These are phyloP conservation scores for Zygothrica quintamaculata DNA, from an alignment of 2,888 invertebrate genomes.

Conservation along the genomic window DNA sequence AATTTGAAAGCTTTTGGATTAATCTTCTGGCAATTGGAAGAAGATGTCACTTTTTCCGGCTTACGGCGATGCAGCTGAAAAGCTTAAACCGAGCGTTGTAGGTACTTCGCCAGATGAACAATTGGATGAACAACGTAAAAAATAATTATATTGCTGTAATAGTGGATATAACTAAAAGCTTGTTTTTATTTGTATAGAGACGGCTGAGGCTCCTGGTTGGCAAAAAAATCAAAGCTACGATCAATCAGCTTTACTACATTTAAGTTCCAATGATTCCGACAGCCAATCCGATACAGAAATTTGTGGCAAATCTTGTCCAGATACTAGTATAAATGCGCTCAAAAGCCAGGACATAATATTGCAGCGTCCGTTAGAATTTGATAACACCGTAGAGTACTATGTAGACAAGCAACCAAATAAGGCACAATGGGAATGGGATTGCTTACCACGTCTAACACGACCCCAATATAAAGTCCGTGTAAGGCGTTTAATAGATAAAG, in stretches of 20 bases:
- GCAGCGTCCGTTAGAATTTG: constrained; percentile 66
- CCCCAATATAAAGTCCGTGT: constrained; percentile 85
- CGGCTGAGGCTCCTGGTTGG: constrained; percentile 15
- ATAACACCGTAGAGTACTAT: constrained; percentile 86
- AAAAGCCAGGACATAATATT: background rate
- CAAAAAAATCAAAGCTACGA: constrained; percentile 29
- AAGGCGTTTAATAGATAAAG: constrained; percentile 15
- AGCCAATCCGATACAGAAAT: constrained; percentile 1
- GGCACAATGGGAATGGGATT: constrained; percentile 87
- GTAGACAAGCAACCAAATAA: constrained; percentile 86
- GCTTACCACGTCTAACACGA: constrained; percentile 87
- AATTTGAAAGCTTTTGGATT: no score
- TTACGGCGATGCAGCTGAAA: constrained; percentile 17
- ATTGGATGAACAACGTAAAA: constrained; percentile 3
- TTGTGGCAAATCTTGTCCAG: background rate
- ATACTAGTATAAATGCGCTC: background rate
- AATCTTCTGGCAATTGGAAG: background rate
- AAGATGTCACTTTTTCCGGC: constrained; percentile 59
- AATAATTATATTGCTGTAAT: background rate
- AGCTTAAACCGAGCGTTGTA: background rate
- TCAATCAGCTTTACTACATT: no score
- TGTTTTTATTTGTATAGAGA: background rate
- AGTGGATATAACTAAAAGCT: no score
- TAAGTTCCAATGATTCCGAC: background rate
- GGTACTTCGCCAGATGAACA: background rate